phyloP scores from a whole-genome alignment of 2,888 invertebrate species.

The Calephelis perditalis region DNA sequence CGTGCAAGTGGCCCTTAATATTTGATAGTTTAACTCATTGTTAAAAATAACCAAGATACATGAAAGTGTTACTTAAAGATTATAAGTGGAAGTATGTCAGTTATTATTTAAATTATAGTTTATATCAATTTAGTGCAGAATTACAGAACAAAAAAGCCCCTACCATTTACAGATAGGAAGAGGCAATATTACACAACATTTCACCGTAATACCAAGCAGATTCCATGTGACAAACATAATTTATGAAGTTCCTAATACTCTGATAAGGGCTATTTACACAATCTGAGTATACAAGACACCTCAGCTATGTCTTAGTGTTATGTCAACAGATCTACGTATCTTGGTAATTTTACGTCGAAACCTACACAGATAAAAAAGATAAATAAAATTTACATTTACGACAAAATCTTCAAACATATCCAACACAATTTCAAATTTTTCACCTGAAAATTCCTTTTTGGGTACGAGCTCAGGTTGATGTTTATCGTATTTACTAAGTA shows the following conservation, averaged over 20 bases:
- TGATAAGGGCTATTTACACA: slow-evolving; percentile 74
- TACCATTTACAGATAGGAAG: not conserved
- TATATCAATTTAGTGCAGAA: no score
- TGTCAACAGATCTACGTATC: slow-evolving; percentile 69
- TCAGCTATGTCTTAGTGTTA: slow-evolving; percentile 67
- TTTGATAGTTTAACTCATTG: no score
- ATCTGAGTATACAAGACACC: slow-evolving; percentile 63
- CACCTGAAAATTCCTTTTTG: no score
- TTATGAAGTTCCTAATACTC: slow-evolving; percentile 75
- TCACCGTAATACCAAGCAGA: slow-evolving; percentile 35
- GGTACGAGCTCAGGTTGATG: no score
- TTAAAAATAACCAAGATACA: no score
- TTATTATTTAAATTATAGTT: no score
- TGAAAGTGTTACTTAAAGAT: no score
- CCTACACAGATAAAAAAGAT: slow-evolving; percentile 62
- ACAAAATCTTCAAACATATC: slow-evolving; percentile 39
- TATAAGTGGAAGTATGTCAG: no score
- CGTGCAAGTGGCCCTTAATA: no score
- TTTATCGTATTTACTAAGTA: no score
- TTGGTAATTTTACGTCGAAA: slow-evolving; percentile 69
- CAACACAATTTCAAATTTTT: slow-evolving; percentile 36
- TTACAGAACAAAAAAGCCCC: no score
- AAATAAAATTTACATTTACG: slow-evolving; percentile 53
- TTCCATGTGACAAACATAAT: slow-evolving; percentile 75
- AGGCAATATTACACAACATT: slow-evolving; percentile 9